Percentiles rank a stretch among this genome's conserved stretches.
phyloP scores from a whole-genome alignment of 2,797 vertebrate genomes.

The Arctocebus calabarensis region DNA sequence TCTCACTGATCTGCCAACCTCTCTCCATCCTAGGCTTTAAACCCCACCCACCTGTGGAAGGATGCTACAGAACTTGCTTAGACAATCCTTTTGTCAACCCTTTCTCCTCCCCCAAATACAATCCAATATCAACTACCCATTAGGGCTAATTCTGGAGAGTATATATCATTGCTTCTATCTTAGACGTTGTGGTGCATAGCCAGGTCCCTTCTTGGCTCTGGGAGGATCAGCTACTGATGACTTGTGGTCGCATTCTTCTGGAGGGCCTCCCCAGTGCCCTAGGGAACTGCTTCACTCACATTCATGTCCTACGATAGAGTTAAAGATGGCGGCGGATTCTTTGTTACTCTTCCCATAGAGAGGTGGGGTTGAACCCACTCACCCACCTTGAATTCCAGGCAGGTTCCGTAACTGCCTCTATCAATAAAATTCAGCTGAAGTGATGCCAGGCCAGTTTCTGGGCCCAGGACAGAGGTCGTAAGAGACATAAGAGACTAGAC shows the following conservation, averaged over 20 bases:
- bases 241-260: neutral
- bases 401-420: neutral
- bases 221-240: neutral
- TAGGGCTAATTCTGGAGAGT: neutral
- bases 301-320: neutral
- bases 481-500: neutral
- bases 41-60: neutral
- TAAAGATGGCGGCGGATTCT: neutral
- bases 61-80: neutral
- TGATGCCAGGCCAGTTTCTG: neutral
- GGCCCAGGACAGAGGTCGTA: neutral
- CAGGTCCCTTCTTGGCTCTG: neutral
- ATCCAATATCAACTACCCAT: neutral
- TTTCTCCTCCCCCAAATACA: neutral
- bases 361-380: neutral
- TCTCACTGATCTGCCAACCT: neutral
- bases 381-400: neutral
- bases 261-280: fast-evolving
- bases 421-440: neutral
- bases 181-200: fast-evolving
- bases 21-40: neutral
- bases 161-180: neutral
- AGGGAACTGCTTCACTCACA: neutral
- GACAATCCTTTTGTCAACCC: neutral
- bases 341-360: neutral